Evolutionary conservation across 2,797 vertebrate species (phyloP).

Genomic region (Halcyon leucocephala): DNA sequence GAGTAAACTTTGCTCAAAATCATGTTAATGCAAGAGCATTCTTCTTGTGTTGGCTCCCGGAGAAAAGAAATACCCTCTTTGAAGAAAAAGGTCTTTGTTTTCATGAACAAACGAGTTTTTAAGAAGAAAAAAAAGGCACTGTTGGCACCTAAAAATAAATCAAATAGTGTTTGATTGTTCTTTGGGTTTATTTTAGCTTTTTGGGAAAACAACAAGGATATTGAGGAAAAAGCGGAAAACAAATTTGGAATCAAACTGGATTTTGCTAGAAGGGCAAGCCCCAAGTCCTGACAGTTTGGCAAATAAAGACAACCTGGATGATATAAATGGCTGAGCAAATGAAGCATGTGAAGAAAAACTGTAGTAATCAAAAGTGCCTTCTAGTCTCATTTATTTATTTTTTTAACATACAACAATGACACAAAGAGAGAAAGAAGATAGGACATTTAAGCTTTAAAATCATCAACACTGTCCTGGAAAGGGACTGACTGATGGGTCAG

Average conservation of each 20-base stretch:
- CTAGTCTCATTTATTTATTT: neutral
- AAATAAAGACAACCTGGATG: constrained; percentile 12
- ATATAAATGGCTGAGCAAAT: constrained; percentile 1
- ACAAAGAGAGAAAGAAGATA: neutral
- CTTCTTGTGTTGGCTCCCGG: neutral
- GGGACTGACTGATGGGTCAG: neutral
- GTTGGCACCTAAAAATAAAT: neutral
- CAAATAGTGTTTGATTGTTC: neutral
- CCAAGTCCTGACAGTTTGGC: neutral
- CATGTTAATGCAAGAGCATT: neutral
- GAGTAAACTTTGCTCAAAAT: neutral
- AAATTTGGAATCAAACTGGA: neutral
- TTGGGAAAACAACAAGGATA: neutral
- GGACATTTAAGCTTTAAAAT: constrained; percentile 1
- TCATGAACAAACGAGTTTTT: neutral
- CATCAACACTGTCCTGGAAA: neutral
- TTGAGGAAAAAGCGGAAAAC: neutral
- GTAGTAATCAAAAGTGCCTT: neutral
- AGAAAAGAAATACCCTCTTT: neutral
- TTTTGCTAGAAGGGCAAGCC: neutral
- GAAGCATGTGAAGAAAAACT: constrained; percentile 12
- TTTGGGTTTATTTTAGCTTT: neutral
- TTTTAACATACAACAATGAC: neutral
- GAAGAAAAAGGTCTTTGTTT: neutral
- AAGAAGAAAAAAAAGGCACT: neutral